Base-by-base conservation (phyloP, 2,113 vertebrate genomes). In the Pseudorasbora parva region DNA sequence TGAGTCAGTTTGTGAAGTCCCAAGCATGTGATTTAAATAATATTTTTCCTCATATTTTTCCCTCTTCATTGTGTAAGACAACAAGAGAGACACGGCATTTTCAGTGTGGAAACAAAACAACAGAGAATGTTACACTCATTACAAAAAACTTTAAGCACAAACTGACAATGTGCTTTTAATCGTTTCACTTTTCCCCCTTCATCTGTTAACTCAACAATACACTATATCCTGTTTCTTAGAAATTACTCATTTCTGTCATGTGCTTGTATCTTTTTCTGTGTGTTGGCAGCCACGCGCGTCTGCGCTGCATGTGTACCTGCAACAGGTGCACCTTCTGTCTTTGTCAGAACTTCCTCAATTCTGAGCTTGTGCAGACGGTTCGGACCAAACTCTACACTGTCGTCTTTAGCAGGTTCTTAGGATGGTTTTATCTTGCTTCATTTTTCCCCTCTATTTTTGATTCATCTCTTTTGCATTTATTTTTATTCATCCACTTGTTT, bases 341-440 rank as follows among this genome's bases (percentile, higher is more conserved):
- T 95, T 98, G 97, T 97, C 97, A 99, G 96, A 99, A 97, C 95
- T 94, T 99, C 95, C 96, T 99, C 94, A 97, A 98, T 96, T 98
- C 97, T 94, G 97, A 98, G 95, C 96, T 99, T 92, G 95, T 99
- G 94, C 97, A 98, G 95, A 97, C 96, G 94, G 95, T 99, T 95
- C 98, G 97, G 95, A 96, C 96, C 96, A 99, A 99, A 96, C 94
- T 99, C 96, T 97, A 97, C 96, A 97, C 97, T 89, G 96, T 96
- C 93, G 93, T 98, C 92, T 96, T 98, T 92, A 95, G 96, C 97
- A 99, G 98, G 98, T 99, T 93, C 62, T 81, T 21, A 30, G 23
- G 30, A 45, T 64, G 37, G 6, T 8, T 68, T n/a, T 74, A 25
- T 54, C 71, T 78, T 25, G 69, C 49, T 66, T 15, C 21, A 19